Conservation (phyloP, 2,113 vertebrate species). For the Osmerus mordax region DNA sequence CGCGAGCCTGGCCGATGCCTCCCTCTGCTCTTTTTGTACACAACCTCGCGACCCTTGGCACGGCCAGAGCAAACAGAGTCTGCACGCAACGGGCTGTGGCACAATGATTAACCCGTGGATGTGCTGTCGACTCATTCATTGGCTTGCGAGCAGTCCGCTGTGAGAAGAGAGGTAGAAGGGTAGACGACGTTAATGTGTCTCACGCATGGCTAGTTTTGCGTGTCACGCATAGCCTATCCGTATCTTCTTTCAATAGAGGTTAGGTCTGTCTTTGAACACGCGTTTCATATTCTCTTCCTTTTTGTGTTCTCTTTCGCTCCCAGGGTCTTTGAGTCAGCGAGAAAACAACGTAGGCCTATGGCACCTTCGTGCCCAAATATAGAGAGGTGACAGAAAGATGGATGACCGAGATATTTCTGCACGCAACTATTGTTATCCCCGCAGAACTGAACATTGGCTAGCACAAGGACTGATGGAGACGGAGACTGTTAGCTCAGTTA, state of each 20-base stretch:
- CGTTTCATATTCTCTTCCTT: slow-evolving; percentile 12
- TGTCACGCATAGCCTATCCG: slow-evolving; percentile 54
- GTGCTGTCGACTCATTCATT: slow-evolving; percentile 31
- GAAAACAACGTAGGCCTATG: slow-evolving; percentile 22
- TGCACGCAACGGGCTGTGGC: slow-evolving; percentile 70
- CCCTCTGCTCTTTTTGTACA: slow-evolving; percentile 69
- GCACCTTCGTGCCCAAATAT: slow-evolving; percentile 60
- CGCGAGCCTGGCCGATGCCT: slow-evolving; percentile 58
- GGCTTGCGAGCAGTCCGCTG: slow-evolving; percentile 31
- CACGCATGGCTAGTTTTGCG: slow-evolving; percentile 62
- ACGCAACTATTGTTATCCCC: slow-evolving; percentile 75
- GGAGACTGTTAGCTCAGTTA: slow-evolving; percentile 62
- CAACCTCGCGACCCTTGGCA: slow-evolving; percentile 75
- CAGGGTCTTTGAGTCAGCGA: slow-evolving; percentile 27
- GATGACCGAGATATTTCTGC: slow-evolving; percentile 72
- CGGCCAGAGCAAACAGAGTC: slow-evolving; percentile 75
- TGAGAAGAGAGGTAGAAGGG: slow-evolving; percentile 42
- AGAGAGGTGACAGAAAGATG: slow-evolving; percentile 72
- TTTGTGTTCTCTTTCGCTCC: slow-evolving; percentile 19
- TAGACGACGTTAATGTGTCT: slow-evolving; percentile 52
- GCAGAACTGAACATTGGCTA: slow-evolving; percentile 39
- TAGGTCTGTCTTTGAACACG: slow-evolving; percentile 21
- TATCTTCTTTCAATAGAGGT: slow-evolving; percentile 52
- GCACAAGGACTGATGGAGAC: slow-evolving; percentile 35
- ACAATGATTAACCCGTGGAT: slow-evolving; percentile 75